Evolutionary conservation across 2,113 vertebrate species (phyloP), one percentile per base, ranked within the genome.

Genomic region (Nyctereutes procyonoides): DNA sequence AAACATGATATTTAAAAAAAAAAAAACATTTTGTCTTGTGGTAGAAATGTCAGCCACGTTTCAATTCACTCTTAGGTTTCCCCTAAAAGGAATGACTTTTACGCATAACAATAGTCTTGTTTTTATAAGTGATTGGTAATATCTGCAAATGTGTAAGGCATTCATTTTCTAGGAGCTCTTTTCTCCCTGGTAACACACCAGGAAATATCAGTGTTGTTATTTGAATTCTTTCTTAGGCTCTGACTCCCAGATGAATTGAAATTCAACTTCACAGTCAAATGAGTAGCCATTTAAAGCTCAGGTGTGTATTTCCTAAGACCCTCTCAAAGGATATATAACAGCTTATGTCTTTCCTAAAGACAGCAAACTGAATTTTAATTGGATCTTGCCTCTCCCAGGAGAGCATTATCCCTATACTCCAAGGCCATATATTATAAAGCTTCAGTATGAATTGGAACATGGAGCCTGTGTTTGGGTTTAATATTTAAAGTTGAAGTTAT

Each of bases 111-210:
- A 95, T 97, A 97, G 96, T 82, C 88, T 95, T 97, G 71, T 96
- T 98, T 97, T 96, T 94, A 71, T 98, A 97, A 98, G 95, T 97
- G 96, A 90, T 92, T 95, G 95, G 97, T 97, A 97, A 96, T 96
- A 97, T 95, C 97, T 98, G 92, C 77, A 96, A 98, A 97, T 97
- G 97, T 95, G 80, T 91, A 94, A 97, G 92, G 84, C 97, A 88
- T 96, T 97, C 96, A 96, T 95, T 97, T 96, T 93, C 93, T 73
- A 82, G 69, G 51, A 95, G 90, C 69, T 90, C 90, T 97, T 97
- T 97, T 90, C 94, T 97, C 90, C 94, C 95, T 95, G 87, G 96
- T 97, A 97, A 94, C 95, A 96, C 95, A 96, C 95, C 85, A 95
- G 96, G 96, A 97, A 97, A 96, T 91, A 94, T 93, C 95, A 96